phyloP scores from a whole-genome alignment of 1,140 invertebrate genomes.

The Sycophaga agraensis region DNA sequence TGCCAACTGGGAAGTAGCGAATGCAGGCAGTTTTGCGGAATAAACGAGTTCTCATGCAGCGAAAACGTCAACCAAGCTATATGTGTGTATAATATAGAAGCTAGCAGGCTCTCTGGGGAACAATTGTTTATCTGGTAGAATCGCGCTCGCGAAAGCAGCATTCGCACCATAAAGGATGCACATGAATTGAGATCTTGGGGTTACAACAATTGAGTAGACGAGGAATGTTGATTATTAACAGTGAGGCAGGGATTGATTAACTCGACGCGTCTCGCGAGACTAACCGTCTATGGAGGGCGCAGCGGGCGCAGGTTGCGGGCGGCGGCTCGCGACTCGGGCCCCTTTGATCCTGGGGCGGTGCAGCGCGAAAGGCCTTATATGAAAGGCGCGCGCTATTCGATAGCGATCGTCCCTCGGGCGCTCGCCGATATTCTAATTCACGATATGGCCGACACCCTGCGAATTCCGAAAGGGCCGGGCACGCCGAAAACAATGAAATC shows the following conservation, averaged over 20 bases:
- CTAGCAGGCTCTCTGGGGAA: too few species aligned
- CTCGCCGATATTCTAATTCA: conserved; percentile 31
- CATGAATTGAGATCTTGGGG: too few species aligned
- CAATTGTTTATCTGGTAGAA: too few species aligned
- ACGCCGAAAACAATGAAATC: conserved; percentile 32
- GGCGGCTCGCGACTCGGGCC: conserved; percentile 11
- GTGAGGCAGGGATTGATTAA: neutral
- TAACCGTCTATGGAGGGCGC: too few species aligned
- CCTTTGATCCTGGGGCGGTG: conserved; percentile 12
- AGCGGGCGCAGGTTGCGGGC: neutral
- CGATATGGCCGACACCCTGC: conserved; percentile 28
- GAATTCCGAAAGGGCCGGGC: conserved; percentile 17
- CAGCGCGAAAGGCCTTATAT: conserved; percentile 10
- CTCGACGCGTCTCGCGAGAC: neutral
- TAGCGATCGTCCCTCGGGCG: conserved; percentile 14
- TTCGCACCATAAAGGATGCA: too few species aligned
- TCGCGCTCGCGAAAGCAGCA: neutral
- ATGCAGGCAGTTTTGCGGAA: too few species aligned
- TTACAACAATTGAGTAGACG: too few species aligned
- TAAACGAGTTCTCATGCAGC: too few species aligned
- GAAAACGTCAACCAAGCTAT: too few species aligned
- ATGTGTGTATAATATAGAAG: too few species aligned
- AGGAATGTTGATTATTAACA: too few species aligned
- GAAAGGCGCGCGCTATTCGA: conserved; percentile 28
- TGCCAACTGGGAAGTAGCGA: too few species aligned